Evolutionary conservation across 2,797 vertebrate species (phyloP), one percentile per base, ranked within the genome.

Genomic region (Caiman crocodilus): DNA sequence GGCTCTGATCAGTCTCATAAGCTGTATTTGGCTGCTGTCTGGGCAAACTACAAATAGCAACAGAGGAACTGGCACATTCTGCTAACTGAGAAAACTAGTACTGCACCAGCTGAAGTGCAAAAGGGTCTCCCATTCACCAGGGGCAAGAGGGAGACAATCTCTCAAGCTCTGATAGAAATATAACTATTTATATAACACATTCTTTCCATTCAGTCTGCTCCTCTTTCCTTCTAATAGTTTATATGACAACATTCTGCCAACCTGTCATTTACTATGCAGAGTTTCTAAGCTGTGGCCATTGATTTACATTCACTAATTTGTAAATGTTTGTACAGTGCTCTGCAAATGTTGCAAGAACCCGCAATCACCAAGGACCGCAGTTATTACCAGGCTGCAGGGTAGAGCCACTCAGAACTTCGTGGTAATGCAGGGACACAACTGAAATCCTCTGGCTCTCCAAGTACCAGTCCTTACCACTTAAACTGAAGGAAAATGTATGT

Each of bases 301-400:
- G 88, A 73, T 0, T 0, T 5, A 58, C n/a, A 4, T 67, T 71
- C 77, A 78, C 76, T 81, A 80, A 0, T 26, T 79, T 64, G 59
- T 32, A 89, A 78, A 9, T 71, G 69, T 42, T 63, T 67, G 76
- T 32, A 15, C 25, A 90, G 42, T 61, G 30, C 17, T 6, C 0
- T 11, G n/a, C 0, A 5, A 1, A 0, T 0, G 0, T 2, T n/a
- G 67, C 56, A 76, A 60, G 50, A 30, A 58, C 15, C 16, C 2
- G 14, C n/a, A 67, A n/a, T 30, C n/a, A 20, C 64, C n/a, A 69
- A 50, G 42, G 35, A 30, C 71, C 79, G 71, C 75, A 65, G 28
- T 26, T 58, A 7, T 15, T 35, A 35, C 59, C 59, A 69, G 0
- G 2, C 0, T 16, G 30, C 35, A n/a, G 79, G 0, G 0, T 14